A percentile compares a stretch with the other conserved stretches of the same genome.
Conservation (phyloP, 2,797 vertebrate genomes). For the Moxostoma hubbsi region DNA sequence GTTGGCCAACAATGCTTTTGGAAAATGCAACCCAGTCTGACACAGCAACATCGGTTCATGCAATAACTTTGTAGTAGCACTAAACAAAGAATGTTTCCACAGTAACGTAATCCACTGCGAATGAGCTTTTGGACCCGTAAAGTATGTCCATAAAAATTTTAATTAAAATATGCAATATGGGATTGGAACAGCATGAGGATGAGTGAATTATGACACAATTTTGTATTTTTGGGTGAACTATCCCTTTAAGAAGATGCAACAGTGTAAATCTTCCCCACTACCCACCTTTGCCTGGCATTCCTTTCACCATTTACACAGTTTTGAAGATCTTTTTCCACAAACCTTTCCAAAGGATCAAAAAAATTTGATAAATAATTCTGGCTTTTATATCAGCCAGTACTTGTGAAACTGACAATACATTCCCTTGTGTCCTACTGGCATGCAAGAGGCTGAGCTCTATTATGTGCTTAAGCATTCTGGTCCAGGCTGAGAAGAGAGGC, state of each 20-base stretch:
- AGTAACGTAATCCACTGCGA: too few species aligned
- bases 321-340: background rate
- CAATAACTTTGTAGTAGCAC: too few species aligned
- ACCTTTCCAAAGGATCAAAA: background rate
- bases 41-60: too few species aligned
- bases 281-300: background rate
- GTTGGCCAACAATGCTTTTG: too few species aligned
- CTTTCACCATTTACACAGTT: background rate
- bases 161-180: too few species aligned
- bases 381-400: constrained; percentile 9
- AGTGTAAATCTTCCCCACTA: background rate
- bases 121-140: too few species aligned
- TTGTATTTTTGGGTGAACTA: too few species aligned
- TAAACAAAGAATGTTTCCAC: too few species aligned
- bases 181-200: too few species aligned
- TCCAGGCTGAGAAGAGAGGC: constrained; percentile 19
- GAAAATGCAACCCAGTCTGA: too few species aligned
- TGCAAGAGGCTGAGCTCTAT: constrained; percentile 41
- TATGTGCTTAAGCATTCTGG: constrained; percentile 37
- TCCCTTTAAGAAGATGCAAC: background rate
- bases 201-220: too few species aligned
- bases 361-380: background rate
- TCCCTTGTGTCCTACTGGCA: constrained; percentile 15
- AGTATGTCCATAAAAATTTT: too few species aligned
- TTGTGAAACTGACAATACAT: constrained; percentile 19